Evolutionary conservation across 64 coral and sea anemone genomes (phyloP), one percentile per base, ranked within the genome.

Genomic region (Pachyseris speciosa): DNA sequence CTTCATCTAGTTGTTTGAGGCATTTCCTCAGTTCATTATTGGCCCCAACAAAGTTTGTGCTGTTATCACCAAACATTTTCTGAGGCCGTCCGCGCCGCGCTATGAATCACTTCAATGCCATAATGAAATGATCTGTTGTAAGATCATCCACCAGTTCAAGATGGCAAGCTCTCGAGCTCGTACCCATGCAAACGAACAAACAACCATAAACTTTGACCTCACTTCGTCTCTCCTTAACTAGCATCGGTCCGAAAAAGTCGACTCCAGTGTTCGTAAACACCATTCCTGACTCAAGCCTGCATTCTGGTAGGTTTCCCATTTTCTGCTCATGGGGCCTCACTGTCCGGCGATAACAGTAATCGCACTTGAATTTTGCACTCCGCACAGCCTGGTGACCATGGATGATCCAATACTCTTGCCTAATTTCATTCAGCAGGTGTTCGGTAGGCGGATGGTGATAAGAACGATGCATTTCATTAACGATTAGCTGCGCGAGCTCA

Each of bases 131-230:
- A 53, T 77, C 74, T 47, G 10, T 77, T 49, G 74, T 47, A 77
- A 77, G 15, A 49, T 7, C 44, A 47, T 47, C 44, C 44, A 47
- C 44, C 44, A 47, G 11, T 11, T 77, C 73, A 48, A 77, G 11
- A 40, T 88, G 85, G 43, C 69, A 59, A 48, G 68, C 85, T 68
- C 69, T 68, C 8, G 50, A 74, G 17, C n/a, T n/a, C n/a, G n/a
- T n/a, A 28, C n/a, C 63, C 69, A 76, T n/a, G 26, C 86, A 63
- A 74, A 67, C 71, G 27, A 76, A 88, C 51, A 88, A 71, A 77
- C 86, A 88, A 34, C 86, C 86, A 26, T 88, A 88, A 17, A 70
- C 26, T 74, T 64, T 88, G 44, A 88, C 50, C 16, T 74, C 72
- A 37, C 48, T 74, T 13, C 86, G 65, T 64, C 71, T 72, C 64